phyloP scores from a whole-genome alignment of 1,140 invertebrate genomes.

The Penaeus japonicus region DNA sequence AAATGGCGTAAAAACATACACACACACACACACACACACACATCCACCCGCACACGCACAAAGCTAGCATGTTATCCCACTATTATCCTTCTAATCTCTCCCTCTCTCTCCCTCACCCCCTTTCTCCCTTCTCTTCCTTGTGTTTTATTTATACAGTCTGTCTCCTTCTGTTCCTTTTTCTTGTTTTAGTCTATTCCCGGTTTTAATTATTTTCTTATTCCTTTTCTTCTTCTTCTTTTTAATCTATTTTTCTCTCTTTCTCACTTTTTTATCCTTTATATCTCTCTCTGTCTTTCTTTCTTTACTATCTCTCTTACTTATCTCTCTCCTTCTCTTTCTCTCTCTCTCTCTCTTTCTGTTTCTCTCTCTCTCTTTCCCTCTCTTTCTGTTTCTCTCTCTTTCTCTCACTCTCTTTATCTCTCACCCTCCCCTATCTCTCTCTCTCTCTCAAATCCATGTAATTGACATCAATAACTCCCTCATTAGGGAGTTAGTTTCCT shows the following conservation, averaged over 20 bases:
- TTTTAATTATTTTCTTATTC: background rate
- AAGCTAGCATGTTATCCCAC: no score
- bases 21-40: no score
- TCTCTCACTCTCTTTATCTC: background rate
- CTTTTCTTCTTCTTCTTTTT: background rate
- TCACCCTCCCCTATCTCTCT: background rate
- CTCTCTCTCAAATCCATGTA: background rate
- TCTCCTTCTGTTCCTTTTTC: no score
- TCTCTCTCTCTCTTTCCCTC: no score
- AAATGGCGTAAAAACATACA: no score
- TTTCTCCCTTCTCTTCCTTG: no score
- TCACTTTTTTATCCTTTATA: background rate
- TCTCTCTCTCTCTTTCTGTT: background rate
- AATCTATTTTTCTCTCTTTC: conserved; percentile 10
- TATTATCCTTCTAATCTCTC: no score
- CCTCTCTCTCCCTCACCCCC: no score
- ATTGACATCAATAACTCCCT: no score
- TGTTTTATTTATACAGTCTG: background rate
- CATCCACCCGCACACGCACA: no score
- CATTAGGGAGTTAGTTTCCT: no score
- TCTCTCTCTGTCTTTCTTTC: background rate
- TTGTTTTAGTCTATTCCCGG: background rate
- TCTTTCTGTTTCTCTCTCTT: background rate
- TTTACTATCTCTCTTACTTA: background rate
- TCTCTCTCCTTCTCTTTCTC: background rate